These are phyloP conservation scores for Heliocidaris tuberculata DNA, from an alignment of 35 echinoderm and acorn worm species.

Conservation along the genomic window DNA sequence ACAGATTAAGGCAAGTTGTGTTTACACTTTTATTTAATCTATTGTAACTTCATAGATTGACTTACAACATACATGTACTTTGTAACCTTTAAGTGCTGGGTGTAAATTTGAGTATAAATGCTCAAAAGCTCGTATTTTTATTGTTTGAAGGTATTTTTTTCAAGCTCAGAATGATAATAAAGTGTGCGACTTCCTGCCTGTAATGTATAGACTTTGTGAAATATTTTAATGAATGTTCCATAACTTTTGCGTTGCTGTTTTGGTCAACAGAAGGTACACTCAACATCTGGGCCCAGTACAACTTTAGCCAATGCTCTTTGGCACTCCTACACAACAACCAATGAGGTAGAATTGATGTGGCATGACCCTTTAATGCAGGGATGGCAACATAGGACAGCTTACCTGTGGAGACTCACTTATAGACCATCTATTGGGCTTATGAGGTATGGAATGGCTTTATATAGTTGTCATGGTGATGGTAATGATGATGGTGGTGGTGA, in stretches of 20 bases:
- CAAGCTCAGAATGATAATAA: too few relatives aligned
- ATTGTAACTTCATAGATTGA: neutral
- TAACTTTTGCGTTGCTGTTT: neutral
- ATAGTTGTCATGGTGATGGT: neutral
- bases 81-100: neutral
- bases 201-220: too few relatives aligned
- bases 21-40: neutral
- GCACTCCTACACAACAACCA: slow-evolving; percentile 68
- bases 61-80: neutral
- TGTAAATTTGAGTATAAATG: neutral
- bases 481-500: neutral
- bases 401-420: slow-evolving; percentile 73
- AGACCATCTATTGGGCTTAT: slow-evolving; percentile 82
- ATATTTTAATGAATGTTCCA: too few relatives aligned
- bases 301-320: slow-evolving; percentile 78
- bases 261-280: slow-evolving; percentile 75
- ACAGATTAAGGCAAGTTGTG: slow-evolving; percentile 76
- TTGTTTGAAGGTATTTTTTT: too few relatives aligned
- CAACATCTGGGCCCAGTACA: slow-evolving; percentile 61
- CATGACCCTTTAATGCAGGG: slow-evolving; percentile 87
- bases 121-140: too few relatives aligned
- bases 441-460: slow-evolving; percentile 45
- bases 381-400: slow-evolving; percentile 79
- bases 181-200: too few relatives aligned
- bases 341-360: slow-evolving; percentile 84